phyloP scores from a whole-genome alignment of 2,888 invertebrate genomes.

The Pristionchus japonicus region DNA sequence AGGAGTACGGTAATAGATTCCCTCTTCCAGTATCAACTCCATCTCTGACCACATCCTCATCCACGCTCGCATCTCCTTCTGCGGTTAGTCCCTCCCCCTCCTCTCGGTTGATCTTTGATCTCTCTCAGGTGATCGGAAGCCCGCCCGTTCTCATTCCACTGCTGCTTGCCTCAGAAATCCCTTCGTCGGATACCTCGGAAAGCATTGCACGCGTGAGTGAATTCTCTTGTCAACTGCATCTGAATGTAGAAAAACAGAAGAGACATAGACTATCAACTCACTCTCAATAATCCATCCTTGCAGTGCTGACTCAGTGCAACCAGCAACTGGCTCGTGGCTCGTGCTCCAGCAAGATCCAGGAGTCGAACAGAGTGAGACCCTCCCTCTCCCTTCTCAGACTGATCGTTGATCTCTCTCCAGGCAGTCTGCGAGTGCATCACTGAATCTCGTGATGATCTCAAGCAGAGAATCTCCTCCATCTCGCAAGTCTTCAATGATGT shows the following conservation, averaged over 20 bases:
- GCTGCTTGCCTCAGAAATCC: constrained; percentile 69
- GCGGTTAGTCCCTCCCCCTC: constrained; percentile 51
- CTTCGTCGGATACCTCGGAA: constrained; percentile 69
- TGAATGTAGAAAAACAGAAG: not conserved
- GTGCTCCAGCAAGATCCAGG: constrained; percentile 61
- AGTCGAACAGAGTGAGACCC: not conserved
- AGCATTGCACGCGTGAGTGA: constrained; percentile 68
- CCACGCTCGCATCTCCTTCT: constrained; percentile 72
- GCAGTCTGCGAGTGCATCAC: constrained; percentile 74
- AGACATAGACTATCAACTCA: not conserved
- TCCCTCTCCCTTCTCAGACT: not conserved
- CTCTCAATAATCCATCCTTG: not conserved
- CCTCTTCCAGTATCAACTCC: constrained; percentile 69
- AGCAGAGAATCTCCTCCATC: constrained; percentile 72
- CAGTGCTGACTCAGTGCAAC: constrained; percentile 59
- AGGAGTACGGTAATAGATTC: not conserved
- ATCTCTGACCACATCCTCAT: constrained; percentile 74
- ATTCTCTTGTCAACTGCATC: not conserved
- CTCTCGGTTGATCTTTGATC: not conserved
- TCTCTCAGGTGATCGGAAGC: constrained; percentile 67
- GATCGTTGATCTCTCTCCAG: constrained; percentile 25
- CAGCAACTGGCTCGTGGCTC: constrained; percentile 56
- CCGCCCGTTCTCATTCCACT: constrained; percentile 68
- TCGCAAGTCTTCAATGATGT: constrained; percentile 65
- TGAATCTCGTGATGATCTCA: constrained; percentile 73